These are phyloP conservation scores for Tetranychus cinnabarinus DNA, from an alignment of 1,140 invertebrate species.

Conservation along the genomic window DNA sequence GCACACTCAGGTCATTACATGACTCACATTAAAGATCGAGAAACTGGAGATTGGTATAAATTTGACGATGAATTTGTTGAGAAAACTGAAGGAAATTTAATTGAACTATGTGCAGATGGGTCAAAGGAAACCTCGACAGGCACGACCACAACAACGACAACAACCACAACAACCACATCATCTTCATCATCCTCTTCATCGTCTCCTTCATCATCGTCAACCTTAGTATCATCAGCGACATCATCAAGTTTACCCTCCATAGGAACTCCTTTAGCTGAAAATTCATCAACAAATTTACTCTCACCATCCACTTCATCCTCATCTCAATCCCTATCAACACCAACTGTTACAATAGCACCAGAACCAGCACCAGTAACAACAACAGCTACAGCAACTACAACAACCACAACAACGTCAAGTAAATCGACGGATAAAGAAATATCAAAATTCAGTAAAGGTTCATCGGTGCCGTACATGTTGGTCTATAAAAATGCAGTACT, in stretches of 20 bases:
- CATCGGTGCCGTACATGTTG: conserved; percentile 37
- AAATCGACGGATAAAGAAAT: background rate
- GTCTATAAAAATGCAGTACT: conserved; percentile 25
- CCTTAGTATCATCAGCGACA: no score
- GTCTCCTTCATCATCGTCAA: no score
- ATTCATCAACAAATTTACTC: background rate
- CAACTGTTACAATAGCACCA: no score
- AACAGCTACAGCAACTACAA: no score
- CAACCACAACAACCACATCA: background rate
- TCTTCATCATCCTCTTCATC: background rate
- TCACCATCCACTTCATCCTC: background rate
- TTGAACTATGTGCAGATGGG: conserved; percentile 26
- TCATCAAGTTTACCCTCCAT: no score
- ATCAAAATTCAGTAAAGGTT: conserved; percentile 20
- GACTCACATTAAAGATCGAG: conserved; percentile 32
- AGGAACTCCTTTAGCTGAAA: no score
- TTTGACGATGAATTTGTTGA: conserved; percentile 44
- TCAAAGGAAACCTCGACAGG: background rate
- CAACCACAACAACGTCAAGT: no score
- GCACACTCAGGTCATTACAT: conserved; percentile 47
- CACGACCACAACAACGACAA: no score
- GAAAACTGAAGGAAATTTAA: conserved; percentile 30
- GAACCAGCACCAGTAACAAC: no score
- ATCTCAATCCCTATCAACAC: no score
- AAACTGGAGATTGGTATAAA: conserved; percentile 21